Base-by-base conservation (phyloP, 92 coral and sea anemone genomes). In the Epizoanthus illoricatus region DNA sequence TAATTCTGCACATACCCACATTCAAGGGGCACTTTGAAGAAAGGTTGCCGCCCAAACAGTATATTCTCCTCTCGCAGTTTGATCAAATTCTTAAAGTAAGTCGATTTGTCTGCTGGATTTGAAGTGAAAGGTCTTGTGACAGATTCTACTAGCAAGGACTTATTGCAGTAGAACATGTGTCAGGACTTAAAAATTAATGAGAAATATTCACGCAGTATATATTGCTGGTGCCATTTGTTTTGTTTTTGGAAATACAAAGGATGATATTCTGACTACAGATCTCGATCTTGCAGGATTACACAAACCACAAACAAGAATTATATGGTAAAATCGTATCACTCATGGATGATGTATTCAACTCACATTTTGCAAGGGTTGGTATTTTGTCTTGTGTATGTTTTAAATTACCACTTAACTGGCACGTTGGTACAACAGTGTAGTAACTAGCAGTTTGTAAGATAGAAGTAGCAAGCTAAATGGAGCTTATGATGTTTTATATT, bases 1-100 rank as follows among this genome's bases (percentile, higher is more conserved):
- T 96, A 56, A 88, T 93, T 80, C 71, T 93, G 63, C 98, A 96
- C 86, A 89, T 96, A 18, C 94, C 98, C 61, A 95, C 94, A 9
- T 96, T 96, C 81, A 96, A 94, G 86, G 75, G 90, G 11, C 99
- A 96, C 87, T 96, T 96, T 76, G 99, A 96, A 85, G 92, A 91
- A 71, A 75, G 99, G 45, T 94, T 96, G 39, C 99, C 99, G 0
- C 99, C 98, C 8, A 93, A 91, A 62, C 99, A 96, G 68, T 96
- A 93, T 72, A 89, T 96, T 49, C 90, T 96, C 40, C 83, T 96
- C 36, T 88, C 98, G 73, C 99, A 96, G 90, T 96, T 96, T 83
- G 99, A 96, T 81, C 99, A 96, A 71, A 96, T 96, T 70, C 93
- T 91, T 28, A 93, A 93, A 93, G 99, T 95, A 80, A 81, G 89